These are phyloP conservation scores for Poeciliopsis paucimaculata DNA, from an alignment of 2,797 vertebrate genomes.

Conservation along the genomic window DNA sequence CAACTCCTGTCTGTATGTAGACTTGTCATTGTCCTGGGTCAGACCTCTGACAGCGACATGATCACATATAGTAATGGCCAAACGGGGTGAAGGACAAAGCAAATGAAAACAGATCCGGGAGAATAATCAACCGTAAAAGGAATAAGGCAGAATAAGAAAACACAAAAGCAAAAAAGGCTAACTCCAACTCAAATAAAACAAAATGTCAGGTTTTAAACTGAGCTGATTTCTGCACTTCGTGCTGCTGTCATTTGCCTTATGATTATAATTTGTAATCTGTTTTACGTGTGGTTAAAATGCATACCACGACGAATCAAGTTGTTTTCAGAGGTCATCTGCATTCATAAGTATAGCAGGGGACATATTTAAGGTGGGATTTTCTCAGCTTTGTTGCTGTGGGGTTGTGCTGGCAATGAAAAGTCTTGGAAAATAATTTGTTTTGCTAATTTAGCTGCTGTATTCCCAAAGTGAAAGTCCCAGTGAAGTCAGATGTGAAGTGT, in stretches of 20 bases:
- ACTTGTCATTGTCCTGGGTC: too few relatives aligned
- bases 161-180: not conserved
- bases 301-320: not conserved
- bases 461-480: constrained; percentile 3
- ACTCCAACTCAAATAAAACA: not conserved
- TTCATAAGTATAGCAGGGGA: not conserved
- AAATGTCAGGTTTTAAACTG: not conserved
- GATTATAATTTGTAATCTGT: not conserved
- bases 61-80: not conserved
- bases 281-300: not conserved
- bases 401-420: not conserved
- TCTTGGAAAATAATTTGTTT: constrained; percentile 29
- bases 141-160: not conserved
- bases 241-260: not conserved
- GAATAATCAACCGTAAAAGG: not conserved
- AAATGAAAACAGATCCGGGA: not conserved
- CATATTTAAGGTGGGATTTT: not conserved
- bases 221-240: too few relatives aligned
- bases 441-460: constrained; percentile 33
- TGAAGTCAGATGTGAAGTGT: not conserved
- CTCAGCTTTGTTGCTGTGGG: not conserved
- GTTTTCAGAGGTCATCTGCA: not conserved
- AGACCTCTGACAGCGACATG: too few relatives aligned
- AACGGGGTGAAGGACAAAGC: not conserved
- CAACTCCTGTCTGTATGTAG: too few relatives aligned